Evolutionary conservation across 2,888 invertebrate genomes (phyloP).

Genomic region (Parthenolecanium corni): DNA sequence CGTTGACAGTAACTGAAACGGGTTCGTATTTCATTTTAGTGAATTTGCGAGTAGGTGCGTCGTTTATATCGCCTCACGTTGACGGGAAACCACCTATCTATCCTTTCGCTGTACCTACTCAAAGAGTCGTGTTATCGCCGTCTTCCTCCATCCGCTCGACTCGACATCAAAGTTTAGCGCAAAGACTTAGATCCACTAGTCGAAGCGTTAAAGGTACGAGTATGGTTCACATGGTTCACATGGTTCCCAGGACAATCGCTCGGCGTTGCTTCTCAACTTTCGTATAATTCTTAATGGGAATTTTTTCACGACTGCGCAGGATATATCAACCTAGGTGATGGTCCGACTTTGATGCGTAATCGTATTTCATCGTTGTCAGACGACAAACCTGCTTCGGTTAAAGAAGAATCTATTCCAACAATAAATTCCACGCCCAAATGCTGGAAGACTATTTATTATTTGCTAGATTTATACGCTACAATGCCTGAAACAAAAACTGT

Average conservation of each 20-base stretch:
- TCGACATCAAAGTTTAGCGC: conserved; percentile 76
- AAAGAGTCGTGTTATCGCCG: conserved; percentile 43
- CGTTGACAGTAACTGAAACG: too few relatives aligned
- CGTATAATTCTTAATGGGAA: background rate
- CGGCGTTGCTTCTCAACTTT: too few relatives aligned
- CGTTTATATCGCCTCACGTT: background rate
- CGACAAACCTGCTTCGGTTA: conserved; percentile 39
- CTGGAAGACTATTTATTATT: conserved; percentile 87
- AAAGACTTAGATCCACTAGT: conserved; percentile 71
- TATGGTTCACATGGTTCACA: background rate
- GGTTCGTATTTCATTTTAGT: background rate
- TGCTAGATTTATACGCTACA: conserved; percentile 83
- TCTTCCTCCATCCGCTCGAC: conserved; percentile 45
- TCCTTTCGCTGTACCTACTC: conserved; percentile 31
- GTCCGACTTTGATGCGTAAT: conserved; percentile 42
- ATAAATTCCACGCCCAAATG: conserved; percentile 57
- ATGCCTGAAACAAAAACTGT: conserved; percentile 92
- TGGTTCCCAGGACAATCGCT: too few relatives aligned
- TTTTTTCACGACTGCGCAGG: conserved; percentile 39
- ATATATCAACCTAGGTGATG: conserved; percentile 70
- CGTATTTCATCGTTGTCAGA: conserved; percentile 21
- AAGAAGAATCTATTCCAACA: conserved; percentile 33
- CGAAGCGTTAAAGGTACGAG: conserved; percentile 59
- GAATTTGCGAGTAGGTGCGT: background rate
- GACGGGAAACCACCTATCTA: conserved; percentile 22